Percentiles rank a stretch among this genome's conserved stretches.
These are phyloP conservation scores for Trachymyrmex cornetzi DNA, from an alignment of 1,140 invertebrate genomes.

Conservation along the genomic window DNA sequence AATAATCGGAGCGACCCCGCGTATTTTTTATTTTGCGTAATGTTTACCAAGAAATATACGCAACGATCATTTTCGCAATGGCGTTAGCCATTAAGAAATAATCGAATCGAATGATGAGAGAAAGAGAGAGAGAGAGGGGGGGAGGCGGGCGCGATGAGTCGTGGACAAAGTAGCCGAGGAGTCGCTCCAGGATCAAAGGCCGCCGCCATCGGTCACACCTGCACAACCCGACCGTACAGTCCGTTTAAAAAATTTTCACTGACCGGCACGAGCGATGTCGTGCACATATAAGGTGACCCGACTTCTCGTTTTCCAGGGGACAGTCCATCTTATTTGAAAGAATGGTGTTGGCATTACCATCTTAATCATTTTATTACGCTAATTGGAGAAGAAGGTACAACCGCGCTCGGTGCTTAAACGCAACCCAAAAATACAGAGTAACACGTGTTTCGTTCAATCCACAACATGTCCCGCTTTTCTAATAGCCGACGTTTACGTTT, in stretches of 20 bases:
- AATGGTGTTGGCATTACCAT: constrained; percentile 21
- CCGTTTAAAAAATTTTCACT: constrained; percentile 50
- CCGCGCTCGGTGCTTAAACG: background rate
- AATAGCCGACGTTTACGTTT: constrained; percentile 1
- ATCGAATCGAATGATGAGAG: constrained; percentile 77
- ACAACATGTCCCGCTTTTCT: background rate
- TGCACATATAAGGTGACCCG: constrained; percentile 25
- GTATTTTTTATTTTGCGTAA: constrained; percentile 5
- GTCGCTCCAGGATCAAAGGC: constrained; percentile 83
- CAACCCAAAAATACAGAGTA: background rate
- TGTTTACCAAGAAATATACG: constrained; percentile 44
- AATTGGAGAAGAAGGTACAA: background rate
- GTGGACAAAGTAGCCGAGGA: constrained; percentile 82
- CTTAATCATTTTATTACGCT: constrained; percentile 34
- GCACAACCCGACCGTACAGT: constrained; percentile 83
- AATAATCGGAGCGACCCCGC: constrained; percentile 16
- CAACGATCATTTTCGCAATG: constrained; percentile 73
- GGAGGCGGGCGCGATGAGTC: constrained; percentile 72
- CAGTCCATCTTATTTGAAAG: background rate
- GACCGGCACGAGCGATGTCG: constrained; percentile 15
- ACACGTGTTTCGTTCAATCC: background rate
- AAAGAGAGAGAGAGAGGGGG: background rate
- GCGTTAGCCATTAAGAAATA: constrained; percentile 78
- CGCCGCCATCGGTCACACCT: constrained; percentile 85
- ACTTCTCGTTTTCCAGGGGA: constrained; percentile 27